Base-by-base conservation (phyloP, 64 coral and sea anemone genomes). In the Montipora foliosa region DNA sequence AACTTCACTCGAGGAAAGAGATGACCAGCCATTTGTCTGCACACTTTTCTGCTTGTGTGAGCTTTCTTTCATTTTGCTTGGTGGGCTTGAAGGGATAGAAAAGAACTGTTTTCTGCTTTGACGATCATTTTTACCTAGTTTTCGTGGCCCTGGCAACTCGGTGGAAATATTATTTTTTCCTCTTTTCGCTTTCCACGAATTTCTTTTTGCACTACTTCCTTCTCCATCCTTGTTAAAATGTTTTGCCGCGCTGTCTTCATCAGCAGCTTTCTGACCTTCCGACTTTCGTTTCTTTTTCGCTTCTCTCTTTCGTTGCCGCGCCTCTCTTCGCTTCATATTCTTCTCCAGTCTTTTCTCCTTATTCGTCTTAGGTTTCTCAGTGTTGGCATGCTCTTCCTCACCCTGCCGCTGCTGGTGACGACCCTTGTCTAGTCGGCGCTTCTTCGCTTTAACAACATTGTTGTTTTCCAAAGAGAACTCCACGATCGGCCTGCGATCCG, bases 391-490 rank as follows among this genome's bases (percentile, higher is more conserved):
- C 53, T 88, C 77, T 68, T 88, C 76, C n/a, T 12, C 5, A 20
- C 67, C 79, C 45, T 59, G 81, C 75, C 74, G 87, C 20, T 88
- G 88, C 13, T 83, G 85, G 4, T 87, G 59, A 71, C 66, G 79
- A 95, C 45, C 68, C 79, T 73, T 92, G 19, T 80, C 29, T 7
- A 74, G n/a, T 14, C 92, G 95, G 17, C 93, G 89, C 21, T 96
- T 88, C 24, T 91, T 94, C 19, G 91, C 87, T 47, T 99, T 99
- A 50, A 99, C 58, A 67, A 92, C 95, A 8, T 96, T 74, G 76
- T 94, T 92, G 64, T 99, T 99, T 74, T 99, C 95, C 21, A 96
- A 94, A 20, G 94, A 88, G 77, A 99, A 99, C 64, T 99, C 97
- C 6, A 99, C 97, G 46, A 99, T 99, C 14, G 92, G 97, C 64